Base-by-base conservation (phyloP, 64 coral and sea anemone species). In the Montipora capricornis region DNA sequence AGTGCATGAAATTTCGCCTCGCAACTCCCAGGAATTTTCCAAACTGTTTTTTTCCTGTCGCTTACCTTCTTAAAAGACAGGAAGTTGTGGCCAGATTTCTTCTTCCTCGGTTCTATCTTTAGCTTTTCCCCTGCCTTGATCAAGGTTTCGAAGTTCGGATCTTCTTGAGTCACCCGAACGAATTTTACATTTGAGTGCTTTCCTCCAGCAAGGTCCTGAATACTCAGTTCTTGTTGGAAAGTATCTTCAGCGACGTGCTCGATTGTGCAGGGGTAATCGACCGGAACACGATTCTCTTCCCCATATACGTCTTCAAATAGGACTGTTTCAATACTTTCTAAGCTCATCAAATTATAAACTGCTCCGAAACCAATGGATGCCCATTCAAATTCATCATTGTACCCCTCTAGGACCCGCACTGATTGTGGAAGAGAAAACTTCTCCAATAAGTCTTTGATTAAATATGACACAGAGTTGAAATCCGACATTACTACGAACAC, bases 31-130 rank as follows among this genome's bases (percentile, higher is more conserved):
- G 80, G 81, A 12, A 92, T 29, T 76, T 85, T 85, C 13, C 74
- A 62, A n/a, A 76, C 24, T 62, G 55, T 60, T 5, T 77, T 86
- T 5, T 19, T 51, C 57, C 76, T 92, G n/a, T 73, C 82, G 44
- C 51, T 19, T 5, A 76, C 59, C 12, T 55, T 77, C 44, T 77
- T 82, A 8, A 92, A 22, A 77, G 82, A 45, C 59, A 75, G 8
- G 84, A 85, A 92, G 44, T 62, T 92, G 11, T 92, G 52, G 19
- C 73, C 24, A 14, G 71, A 47, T 19, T 92, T 92, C 47, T 78
- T 77, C 20, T 78, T 77, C 9, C 14, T 78, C 5, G 13, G 76
- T 5, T 86, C 44, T 37, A 92, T 74, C 82, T 67, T 85, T 3
- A 92, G 55, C n/a, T 92, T 92, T 29, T 92, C 81, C 3, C 75